phyloP scores from a whole-genome alignment of 2,888 invertebrate genomes.

The Smittia aterrima region DNA sequence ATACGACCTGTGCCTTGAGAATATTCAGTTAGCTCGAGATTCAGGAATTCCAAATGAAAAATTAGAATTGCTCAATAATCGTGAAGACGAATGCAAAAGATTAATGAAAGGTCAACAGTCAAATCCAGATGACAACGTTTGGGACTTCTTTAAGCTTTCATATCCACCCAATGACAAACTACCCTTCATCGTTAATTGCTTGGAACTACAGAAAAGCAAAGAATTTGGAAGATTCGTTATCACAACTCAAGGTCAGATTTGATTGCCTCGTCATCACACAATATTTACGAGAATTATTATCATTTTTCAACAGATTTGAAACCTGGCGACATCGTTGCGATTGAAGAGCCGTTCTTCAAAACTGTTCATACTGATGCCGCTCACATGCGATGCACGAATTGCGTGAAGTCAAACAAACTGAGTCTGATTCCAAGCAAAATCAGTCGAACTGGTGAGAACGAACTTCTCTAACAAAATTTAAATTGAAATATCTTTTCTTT shows the following conservation, averaged over 20 bases:
- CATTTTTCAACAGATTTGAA: constrained; percentile 54
- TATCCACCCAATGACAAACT: constrained; percentile 53
- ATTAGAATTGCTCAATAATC: constrained; percentile 45
- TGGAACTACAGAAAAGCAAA: constrained; percentile 59
- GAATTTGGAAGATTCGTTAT: constrained; percentile 69
- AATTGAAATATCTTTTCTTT: neutral
- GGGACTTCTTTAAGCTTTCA: constrained; percentile 41
- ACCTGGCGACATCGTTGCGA: constrained; percentile 72
- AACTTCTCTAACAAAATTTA: constrained; percentile 45
- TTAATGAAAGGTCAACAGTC: neutral
- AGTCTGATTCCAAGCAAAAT: neutral
- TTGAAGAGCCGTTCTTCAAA: constrained; percentile 72
- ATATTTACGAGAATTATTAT: neutral
- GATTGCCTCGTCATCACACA: neutral
- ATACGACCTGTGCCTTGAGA: constrained; percentile 65
- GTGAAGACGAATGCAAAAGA: constrained; percentile 45
- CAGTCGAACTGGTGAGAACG: neutral
- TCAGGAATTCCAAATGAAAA: constrained; percentile 54
- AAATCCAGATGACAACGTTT: neutral
- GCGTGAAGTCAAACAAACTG: constrained; percentile 47
- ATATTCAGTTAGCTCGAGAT: constrained; percentile 62
- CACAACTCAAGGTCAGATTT: constrained; percentile 52
- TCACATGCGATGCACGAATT: constrained; percentile 52
- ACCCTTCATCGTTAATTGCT: constrained; percentile 63
- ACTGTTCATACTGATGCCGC: constrained; percentile 53